A percentile compares a stretch with the other conserved stretches of the same genome.
phyloP scores from a whole-genome alignment of 1,140 invertebrate species.

The Caenorhabditis brenneri region DNA sequence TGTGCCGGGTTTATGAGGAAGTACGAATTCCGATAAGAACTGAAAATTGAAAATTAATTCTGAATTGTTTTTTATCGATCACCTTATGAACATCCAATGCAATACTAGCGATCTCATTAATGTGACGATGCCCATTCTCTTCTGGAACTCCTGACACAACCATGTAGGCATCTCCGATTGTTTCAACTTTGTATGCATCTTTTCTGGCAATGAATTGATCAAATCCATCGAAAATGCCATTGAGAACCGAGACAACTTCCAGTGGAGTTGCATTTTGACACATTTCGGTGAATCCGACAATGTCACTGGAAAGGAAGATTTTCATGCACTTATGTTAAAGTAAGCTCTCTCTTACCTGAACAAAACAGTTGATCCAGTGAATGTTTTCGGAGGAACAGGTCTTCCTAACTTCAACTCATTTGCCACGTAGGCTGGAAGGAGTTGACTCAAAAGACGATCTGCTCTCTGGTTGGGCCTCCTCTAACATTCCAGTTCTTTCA shows the following conservation, averaged over 20 bases:
- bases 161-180: constrained; percentile 96
- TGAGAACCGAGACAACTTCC: constrained; percentile 71
- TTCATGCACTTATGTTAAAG: neutral
- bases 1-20: constrained; percentile 27
- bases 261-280: constrained; percentile 62
- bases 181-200: constrained; percentile 78
- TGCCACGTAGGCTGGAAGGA: constrained; percentile 58
- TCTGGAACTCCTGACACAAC: constrained; percentile 77
- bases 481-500: constrained; percentile 79
- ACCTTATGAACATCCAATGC: constrained; percentile 57
- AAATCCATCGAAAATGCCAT: constrained; percentile 70
- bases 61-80: neutral
- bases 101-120: constrained; percentile 75
- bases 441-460: constrained; percentile 54
- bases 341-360: constrained; percentile 49
- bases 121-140: constrained; percentile 74
- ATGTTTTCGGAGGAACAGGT: constrained; percentile 58
- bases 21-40: constrained; percentile 43
- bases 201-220: constrained; percentile 67
- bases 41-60: neutral
- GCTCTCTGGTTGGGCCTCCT: constrained; percentile 57
- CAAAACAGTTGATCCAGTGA: constrained; percentile 54
- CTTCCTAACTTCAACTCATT: constrained; percentile 56
- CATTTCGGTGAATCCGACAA: constrained; percentile 81
- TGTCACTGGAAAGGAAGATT: constrained; percentile 79